phyloP scores from a whole-genome alignment of 2,797 vertebrate genomes.

The Falco columbarius region DNA sequence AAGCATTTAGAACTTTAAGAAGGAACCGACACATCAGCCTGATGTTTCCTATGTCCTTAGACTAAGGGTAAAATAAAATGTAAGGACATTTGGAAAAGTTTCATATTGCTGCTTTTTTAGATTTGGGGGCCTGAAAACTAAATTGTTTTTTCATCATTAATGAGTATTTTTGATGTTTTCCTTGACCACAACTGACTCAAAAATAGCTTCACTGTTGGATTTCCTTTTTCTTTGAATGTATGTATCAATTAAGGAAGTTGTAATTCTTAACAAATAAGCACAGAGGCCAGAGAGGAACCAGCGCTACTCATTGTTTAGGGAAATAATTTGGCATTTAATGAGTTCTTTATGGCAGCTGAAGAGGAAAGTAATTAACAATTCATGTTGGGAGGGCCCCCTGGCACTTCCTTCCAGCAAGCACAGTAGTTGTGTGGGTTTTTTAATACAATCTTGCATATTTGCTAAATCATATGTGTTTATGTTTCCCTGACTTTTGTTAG shows the following conservation, averaged over 20 bases:
- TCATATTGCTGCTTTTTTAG: neutral
- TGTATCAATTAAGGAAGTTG: conserved; percentile 44
- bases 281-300: conserved; percentile 21
- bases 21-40: neutral
- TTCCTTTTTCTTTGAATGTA: neutral
- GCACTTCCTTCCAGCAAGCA: conserved; percentile 45
- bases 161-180: neutral
- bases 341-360: conserved; percentile 59
- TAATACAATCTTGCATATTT: conserved; percentile 8
- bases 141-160: neutral
- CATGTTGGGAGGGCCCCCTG: conserved; percentile 11
- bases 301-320: conserved; percentile 44
- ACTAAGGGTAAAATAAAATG: neutral
- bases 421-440: conserved; percentile 13
- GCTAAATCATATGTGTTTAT: conserved; percentile 2
- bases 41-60: neutral
- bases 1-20: neutral
- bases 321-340: conserved; percentile 63
- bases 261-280: conserved; percentile 45
- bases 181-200: neutral
- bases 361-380: conserved; percentile 48
- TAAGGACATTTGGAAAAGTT: neutral
- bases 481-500: neutral
- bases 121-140: neutral
- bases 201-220: neutral